phyloP scores from a whole-genome alignment of 1,140 invertebrate genomes.

The Glossosoma conforme region DNA sequence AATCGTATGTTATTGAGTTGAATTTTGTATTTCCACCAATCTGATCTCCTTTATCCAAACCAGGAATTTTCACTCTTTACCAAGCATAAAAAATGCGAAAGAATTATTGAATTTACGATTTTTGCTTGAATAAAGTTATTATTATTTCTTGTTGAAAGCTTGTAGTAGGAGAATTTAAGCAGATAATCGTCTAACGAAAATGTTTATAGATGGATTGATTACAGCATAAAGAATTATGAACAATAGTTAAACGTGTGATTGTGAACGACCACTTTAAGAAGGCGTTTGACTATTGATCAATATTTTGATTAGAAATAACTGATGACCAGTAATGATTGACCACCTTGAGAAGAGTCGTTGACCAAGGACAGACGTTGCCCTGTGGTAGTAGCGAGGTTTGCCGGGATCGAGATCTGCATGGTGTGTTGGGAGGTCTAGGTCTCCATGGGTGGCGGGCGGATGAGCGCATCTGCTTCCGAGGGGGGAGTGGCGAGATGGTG shows the following conservation, averaged over 20 bases:
- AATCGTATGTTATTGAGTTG: no score
- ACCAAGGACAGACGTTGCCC: background rate
- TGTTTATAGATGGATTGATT: no score
- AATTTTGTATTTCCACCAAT: no score
- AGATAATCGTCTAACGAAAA: no score
- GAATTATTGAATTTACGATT: no score
- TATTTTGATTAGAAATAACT: background rate
- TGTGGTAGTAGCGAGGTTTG: background rate
- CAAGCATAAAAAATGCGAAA: no score
- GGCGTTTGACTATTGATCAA: background rate
- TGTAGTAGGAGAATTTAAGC: no score
- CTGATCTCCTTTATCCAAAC: no score
- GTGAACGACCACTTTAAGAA: background rate
- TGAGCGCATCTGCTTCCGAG: constrained; percentile 30
- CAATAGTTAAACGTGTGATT: background rate
- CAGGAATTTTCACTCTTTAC: no score
- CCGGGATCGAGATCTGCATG: background rate
- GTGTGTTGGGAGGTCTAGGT: constrained; percentile 9
- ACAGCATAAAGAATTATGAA: no score
- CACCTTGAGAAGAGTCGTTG: background rate
- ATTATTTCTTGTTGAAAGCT: no score
- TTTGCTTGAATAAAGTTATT: no score
- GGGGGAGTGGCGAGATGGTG: constrained; percentile 36
- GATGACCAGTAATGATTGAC: background rate
- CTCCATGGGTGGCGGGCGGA: constrained; percentile 16